Evolutionary conservation across 2,797 vertebrate genomes (phyloP), one percentile per base, ranked within the genome.

Genomic region (Poecilia velifera): DNA sequence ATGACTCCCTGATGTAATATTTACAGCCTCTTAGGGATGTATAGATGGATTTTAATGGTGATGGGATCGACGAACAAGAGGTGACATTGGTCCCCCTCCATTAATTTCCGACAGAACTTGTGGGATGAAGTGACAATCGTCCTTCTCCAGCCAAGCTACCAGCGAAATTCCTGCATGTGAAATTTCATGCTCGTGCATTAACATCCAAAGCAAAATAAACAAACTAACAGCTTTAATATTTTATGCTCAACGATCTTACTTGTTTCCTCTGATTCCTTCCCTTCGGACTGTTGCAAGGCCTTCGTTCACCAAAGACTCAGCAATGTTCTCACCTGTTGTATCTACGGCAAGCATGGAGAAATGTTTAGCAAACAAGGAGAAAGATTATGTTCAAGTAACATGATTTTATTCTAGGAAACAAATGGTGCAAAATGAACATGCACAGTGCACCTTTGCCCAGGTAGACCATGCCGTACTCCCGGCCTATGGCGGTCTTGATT

Each of bases 391-490:
- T 41, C 3, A n/a, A 14, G 39, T 25, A n/a, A 39, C 13, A 25
- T 22, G 3, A 31, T 47, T 49, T 39, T 49, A 10, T 66, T 36
- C 46, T 12, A 34, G 41, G 14, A 12, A 46, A 16, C 5, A 34
- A 14, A 72, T 47, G 18, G 31, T 16, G 28, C 6, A 13, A 25
- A 34, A 62, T 59, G 12, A 46, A 34, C 3, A 71, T 31, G 47
- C 34, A 8, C 34, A 8, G 51, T 31, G 13, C 7, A 74, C 98
- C 98, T 97, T 94, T 98, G 0, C 98, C 98, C 89, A 99, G 86
- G 91, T 98, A 99, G 22, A 99, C 97, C 95, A 98, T 97, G 74
- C 98, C 98, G 0, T 99, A 99, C 91, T 99, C 98, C 28, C 98
- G 95, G 76, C 97, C 97, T 88, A 96, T 93, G 0, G 94, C 92